phyloP scores from a whole-genome alignment of 2,797 vertebrate species.

The Falco concolor region DNA sequence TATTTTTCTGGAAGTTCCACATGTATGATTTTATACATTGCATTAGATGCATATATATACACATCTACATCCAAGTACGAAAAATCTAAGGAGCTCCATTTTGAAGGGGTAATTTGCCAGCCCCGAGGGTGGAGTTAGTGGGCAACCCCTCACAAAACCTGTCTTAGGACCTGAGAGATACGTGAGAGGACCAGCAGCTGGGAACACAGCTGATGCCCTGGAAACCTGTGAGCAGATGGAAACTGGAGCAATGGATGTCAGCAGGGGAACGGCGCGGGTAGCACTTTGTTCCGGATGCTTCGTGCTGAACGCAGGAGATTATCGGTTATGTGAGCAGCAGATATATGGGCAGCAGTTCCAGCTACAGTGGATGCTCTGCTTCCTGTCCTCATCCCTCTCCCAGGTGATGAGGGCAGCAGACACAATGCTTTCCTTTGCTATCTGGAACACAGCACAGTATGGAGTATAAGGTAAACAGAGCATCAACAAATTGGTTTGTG shows the following conservation, averaged over 20 bases:
- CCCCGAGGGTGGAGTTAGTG: background rate
- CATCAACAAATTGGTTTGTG: background rate
- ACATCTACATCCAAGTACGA: background rate
- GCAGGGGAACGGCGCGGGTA: background rate
- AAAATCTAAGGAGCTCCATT: background rate
- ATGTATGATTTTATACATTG: background rate
- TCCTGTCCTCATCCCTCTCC: background rate
- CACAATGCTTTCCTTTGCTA: background rate
- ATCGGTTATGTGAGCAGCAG: conserved; percentile 26
- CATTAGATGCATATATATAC: background rate
- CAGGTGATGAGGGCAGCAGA: background rate
- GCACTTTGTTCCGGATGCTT: conserved; percentile 29
- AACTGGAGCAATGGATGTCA: background rate
- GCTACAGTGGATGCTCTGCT: background rate
- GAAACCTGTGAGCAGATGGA: background rate
- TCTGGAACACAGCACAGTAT: background rate
- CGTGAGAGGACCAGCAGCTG: background rate
- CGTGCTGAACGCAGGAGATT: background rate
- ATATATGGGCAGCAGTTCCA: background rate
- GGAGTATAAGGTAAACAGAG: background rate
- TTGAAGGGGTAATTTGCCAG: background rate
- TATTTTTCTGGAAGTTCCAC: background rate
- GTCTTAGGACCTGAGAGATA: background rate
- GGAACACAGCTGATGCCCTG: background rate
- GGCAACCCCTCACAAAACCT: background rate